phyloP scores from a whole-genome alignment of 2,113 vertebrate species.

The Carassius carassius region DNA sequence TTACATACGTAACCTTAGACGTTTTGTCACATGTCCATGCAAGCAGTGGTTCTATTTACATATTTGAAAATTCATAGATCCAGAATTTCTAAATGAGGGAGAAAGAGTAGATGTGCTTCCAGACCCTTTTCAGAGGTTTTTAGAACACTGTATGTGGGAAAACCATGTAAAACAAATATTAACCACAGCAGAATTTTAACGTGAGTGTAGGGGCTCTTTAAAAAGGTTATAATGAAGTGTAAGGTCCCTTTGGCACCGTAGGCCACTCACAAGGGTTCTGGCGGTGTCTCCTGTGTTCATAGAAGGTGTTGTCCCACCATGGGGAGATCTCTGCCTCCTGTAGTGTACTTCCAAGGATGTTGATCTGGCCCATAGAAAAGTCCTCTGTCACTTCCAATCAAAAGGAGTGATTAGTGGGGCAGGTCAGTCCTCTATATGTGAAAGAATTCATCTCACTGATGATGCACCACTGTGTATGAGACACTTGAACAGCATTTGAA shows the following conservation, averaged over 20 bases:
- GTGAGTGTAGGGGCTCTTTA: conserved; percentile 3
- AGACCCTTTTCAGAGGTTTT: neutral
- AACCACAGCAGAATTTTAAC: neutral
- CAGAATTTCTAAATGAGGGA: neutral
- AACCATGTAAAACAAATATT: neutral
- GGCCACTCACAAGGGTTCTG: too few relatives aligned
- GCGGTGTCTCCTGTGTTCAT: too few relatives aligned
- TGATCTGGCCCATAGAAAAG: neutral
- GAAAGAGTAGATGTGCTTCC: neutral
- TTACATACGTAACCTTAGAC: too few relatives aligned
- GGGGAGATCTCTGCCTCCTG: neutral
- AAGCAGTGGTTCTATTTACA: conserved; percentile 3
- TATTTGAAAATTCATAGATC: neutral
- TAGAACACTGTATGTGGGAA: neutral
- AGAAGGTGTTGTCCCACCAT: too few relatives aligned
- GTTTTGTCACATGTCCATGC: neutral
- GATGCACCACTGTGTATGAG: conserved; percentile 23
- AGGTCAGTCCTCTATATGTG: neutral
- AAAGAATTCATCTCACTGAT: conserved; percentile 24
- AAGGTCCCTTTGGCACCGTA: too few relatives aligned
- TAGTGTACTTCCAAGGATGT: neutral
- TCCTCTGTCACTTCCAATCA: conserved; percentile 5
- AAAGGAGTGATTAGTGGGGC: neutral
- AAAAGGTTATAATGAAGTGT: neutral
- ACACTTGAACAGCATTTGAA: too few relatives aligned